phyloP scores from a whole-genome alignment of 2,888 invertebrate genomes.

The Spatulosminthurus flaviceps region DNA sequence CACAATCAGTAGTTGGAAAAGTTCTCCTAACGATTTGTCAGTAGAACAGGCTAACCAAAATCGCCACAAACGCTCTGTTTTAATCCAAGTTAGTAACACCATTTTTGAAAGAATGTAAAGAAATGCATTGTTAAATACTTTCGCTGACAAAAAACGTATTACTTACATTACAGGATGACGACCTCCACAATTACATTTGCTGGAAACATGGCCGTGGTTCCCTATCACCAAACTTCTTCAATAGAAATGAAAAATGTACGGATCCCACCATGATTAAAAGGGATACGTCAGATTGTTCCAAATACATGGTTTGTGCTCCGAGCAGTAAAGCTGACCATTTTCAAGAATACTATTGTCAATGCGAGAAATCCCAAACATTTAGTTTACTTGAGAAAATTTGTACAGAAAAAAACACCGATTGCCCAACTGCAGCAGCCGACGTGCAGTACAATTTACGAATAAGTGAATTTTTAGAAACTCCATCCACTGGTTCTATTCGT shows the following conservation, averaged over 20 bases:
- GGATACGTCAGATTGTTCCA: background rate
- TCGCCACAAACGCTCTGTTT: no score
- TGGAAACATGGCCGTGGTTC: background rate
- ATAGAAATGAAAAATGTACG: background rate
- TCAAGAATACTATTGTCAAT: background rate
- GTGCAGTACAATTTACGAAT: background rate
- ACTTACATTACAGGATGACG: background rate
- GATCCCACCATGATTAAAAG: background rate
- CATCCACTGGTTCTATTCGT: background rate
- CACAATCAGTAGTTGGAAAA: no score
- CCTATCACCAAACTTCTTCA: background rate
- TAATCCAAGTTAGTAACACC: no score
- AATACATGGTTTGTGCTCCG: background rate
- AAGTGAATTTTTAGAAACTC: background rate
- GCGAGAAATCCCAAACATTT: background rate
- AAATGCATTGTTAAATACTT: no score
- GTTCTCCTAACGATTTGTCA: no score
- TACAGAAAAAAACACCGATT: background rate
- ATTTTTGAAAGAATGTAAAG: no score
- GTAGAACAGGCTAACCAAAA: no score
- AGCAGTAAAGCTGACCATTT: background rate
- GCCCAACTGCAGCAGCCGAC: background rate
- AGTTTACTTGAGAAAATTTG: background rate
- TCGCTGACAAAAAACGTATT: no score
- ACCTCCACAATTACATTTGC: background rate